These are phyloP conservation scores for Lycocorax pyrrhopterus DNA, from an alignment of 2,113 vertebrate genomes.

Conservation along the genomic window DNA sequence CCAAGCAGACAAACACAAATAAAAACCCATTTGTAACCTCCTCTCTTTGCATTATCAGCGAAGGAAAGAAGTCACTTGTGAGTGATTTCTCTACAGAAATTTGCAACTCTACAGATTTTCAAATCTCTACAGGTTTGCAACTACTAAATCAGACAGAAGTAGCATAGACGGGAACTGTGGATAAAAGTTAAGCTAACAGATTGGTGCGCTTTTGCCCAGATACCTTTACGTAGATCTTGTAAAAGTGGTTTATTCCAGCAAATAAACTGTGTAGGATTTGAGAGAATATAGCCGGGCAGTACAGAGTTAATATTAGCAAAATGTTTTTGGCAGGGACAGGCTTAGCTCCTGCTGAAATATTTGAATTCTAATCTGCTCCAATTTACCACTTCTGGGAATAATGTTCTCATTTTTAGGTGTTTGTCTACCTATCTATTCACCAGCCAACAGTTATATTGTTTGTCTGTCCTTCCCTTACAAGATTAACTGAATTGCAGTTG, in stretches of 20 bases:
- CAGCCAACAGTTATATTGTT: neutral
- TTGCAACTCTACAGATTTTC: neutral
- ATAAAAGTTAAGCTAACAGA: neutral
- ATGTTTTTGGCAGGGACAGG: neutral
- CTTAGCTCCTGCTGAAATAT: neutral
- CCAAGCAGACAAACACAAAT: neutral
- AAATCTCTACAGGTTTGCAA: neutral
- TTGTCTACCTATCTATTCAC: neutral
- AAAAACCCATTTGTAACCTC: neutral
- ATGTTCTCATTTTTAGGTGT: neutral
- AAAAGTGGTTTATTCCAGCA: neutral
- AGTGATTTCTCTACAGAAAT: neutral
- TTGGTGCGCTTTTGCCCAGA: neutral
- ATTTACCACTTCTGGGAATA: neutral
- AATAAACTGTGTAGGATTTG: neutral
- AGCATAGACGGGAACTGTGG: neutral
- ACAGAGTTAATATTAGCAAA: neutral
- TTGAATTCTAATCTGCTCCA: neutral
- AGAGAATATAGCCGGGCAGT: neutral
- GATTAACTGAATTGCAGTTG: neutral
- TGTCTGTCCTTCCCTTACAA: neutral
- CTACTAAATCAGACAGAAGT: neutral
- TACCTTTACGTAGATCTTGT: neutral
- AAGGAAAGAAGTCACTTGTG: neutral
- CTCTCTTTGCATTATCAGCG: neutral